Base-by-base conservation (phyloP, 2,888 invertebrate genomes). In the Diarsia brunnea region DNA sequence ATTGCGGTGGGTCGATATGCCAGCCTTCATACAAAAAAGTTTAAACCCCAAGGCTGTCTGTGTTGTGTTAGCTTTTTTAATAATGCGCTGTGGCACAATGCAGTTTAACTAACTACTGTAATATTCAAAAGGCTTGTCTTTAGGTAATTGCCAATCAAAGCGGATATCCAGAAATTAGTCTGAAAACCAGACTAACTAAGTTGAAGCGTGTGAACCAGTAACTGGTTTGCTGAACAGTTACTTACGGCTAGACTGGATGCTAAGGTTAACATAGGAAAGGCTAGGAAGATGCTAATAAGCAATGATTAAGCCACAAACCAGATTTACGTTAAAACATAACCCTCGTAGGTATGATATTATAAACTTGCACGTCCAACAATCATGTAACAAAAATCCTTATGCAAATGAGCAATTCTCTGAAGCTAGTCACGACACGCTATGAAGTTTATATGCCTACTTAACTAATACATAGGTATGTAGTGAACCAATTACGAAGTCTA, bases 401-500 rank as follows among this genome's bases (percentile, higher is more conserved):
- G 19, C 27, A 68, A 53, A 16, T 72, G 2, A 45, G 67, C 45
- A 12, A 31, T 61, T 60, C n/a, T 3, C 21, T 8, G 16, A 55
- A 24, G 24, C 14, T 74, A n/a, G 49, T 64, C 43, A 60, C 11
- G 49, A n/a, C 4, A 58, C 10, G 5, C 16, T 21, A 47, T 16
- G 21, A 49, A 55, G 8, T 58, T 24, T 24, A 24, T 8, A 5
- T 16, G 14, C 24, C 4, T 43, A 45, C 24, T 1, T 45, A 45
- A 1, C 24, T n/a, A 24, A 55, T 55, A 16, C 11, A 24, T 38
- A 21, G n/a, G n/a, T n/a, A 49, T 3, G 24, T 53, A 51, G 58
- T 19, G 24, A 77, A 65, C 45, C 70, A 70, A 60, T 69, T 58
- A 65, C 51, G 31, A 69, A 65, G 21, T 77, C 31, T n/a, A 72